Percentiles rank a stretch among this genome's conserved stretches.
Evolutionary conservation across 2,888 invertebrate species (phyloP).

Genomic region (Rhyacophila evoluta): DNA sequence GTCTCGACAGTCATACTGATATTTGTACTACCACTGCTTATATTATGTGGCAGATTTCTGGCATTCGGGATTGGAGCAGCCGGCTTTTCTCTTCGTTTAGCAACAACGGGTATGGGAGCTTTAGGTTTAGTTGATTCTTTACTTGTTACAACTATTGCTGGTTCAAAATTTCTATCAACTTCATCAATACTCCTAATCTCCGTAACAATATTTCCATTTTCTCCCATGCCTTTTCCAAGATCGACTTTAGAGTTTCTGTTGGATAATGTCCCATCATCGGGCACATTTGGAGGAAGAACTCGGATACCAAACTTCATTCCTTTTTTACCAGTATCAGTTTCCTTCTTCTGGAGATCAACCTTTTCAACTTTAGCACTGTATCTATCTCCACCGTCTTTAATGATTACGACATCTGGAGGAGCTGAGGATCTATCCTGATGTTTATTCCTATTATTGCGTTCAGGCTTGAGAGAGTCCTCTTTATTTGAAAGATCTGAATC

Average conservation of each 20-base stretch:
- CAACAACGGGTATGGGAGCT: slow-evolving; percentile 64
- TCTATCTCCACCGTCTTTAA: slow-evolving; percentile 53
- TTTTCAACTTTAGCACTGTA: slow-evolving; percentile 61
- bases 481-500: slow-evolving; percentile 19
- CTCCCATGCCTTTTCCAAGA: slow-evolving; percentile 61
- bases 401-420: slow-evolving; percentile 53
- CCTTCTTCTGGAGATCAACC: slow-evolving; percentile 69
- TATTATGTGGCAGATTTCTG: slow-evolving; percentile 59
- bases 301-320: slow-evolving; percentile 78
- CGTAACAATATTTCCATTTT: slow-evolving; percentile 59
- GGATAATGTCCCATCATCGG: slow-evolving; percentile 65
- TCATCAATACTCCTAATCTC: slow-evolving; percentile 62
- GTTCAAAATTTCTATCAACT: slow-evolving; percentile 62
- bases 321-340: slow-evolving; percentile 69
- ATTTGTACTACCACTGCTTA: neutral
- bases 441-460: slow-evolving; percentile 63
- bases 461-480: slow-evolving; percentile 61
- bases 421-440: slow-evolving; percentile 56
- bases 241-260: slow-evolving; percentile 67
- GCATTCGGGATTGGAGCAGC: slow-evolving; percentile 68
- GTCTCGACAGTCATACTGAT: neutral
- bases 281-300: slow-evolving; percentile 73
- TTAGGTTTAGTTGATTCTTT: slow-evolving; percentile 60
- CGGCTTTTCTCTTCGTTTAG: slow-evolving; percentile 68
- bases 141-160: neutral